Percentiles rank a stretch among this genome's conserved stretches.
phyloP scores from a whole-genome alignment of 2,888 invertebrate species.

The Chymomyza amoena region DNA sequence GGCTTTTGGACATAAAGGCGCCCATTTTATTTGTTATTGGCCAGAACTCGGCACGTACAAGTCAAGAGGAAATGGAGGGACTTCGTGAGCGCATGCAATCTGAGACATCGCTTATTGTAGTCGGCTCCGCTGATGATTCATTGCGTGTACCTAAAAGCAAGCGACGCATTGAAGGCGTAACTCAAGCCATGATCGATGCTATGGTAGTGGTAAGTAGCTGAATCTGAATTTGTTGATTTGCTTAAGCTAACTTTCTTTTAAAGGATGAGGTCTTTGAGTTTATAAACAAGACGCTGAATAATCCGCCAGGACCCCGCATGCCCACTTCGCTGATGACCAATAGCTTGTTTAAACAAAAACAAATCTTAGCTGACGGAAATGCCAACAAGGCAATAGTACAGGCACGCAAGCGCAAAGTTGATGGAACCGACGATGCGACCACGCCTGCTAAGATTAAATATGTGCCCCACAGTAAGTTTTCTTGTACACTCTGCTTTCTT shows the following conservation, averaged over 20 bases:
- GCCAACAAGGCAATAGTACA: conserved; percentile 36
- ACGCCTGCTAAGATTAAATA: conserved; percentile 64
- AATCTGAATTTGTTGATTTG: neutral
- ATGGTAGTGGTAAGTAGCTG: conserved; percentile 82
- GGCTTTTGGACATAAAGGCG: conserved; percentile 84
- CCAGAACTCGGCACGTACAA: conserved; percentile 84
- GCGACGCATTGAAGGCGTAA: conserved; percentile 86
- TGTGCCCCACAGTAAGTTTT: conserved; percentile 57
- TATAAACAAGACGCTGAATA: conserved; percentile 81
- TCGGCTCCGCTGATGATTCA: conserved; percentile 89
- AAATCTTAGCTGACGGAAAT: conserved; percentile 36
- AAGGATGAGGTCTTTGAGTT: conserved; percentile 85
- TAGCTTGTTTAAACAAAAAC: conserved; percentile 48
- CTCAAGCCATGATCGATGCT: conserved; percentile 88
- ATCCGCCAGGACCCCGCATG: conserved; percentile 80
- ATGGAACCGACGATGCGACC: conserved; percentile 79
- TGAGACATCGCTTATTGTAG: conserved; percentile 87
- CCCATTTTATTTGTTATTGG: conserved; percentile 90
- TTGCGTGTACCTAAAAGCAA: conserved; percentile 85
- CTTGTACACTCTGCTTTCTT: conserved; percentile 3
- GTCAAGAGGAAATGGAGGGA: conserved; percentile 88
- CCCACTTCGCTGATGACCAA: conserved; percentile 62
- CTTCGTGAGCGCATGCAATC: conserved; percentile 87
- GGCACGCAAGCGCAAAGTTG: conserved; percentile 80
- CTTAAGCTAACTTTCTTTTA: neutral